Conservation (phyloP, 2,113 vertebrate species). For the Stictonetta naevosa region DNA sequence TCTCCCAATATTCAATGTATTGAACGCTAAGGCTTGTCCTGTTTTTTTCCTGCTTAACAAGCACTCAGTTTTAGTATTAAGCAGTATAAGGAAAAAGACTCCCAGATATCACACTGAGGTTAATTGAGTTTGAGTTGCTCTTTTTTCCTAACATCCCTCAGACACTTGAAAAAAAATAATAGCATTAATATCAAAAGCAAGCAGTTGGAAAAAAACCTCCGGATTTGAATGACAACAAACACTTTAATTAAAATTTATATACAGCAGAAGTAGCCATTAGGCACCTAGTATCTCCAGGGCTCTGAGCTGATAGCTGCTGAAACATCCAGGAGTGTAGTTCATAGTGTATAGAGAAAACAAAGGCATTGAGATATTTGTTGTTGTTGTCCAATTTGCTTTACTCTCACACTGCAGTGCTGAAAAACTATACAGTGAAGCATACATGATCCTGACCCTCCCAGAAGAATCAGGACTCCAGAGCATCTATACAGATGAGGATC, state of each 20-base stretch:
- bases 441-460: background rate
- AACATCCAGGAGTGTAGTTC: background rate
- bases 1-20: background rate
- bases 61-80: background rate
- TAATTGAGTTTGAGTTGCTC: background rate
- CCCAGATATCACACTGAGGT: background rate
- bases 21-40: background rate
- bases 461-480: background rate
- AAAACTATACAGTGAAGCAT: rapidly evolving
- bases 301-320: background rate
- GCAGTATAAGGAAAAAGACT: background rate
- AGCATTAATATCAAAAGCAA: background rate
- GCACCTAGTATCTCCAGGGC: background rate
- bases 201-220: background rate
- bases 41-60: background rate
- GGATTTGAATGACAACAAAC: background rate
- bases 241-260: background rate
- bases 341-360: background rate
- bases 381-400: background rate
- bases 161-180: background rate
- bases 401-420: background rate
- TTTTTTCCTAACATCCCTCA: background rate
- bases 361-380: background rate
- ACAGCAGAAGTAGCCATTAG: background rate
- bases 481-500: background rate